Percentiles rank a stretch among this genome's conserved stretches.
These are phyloP conservation scores for Octonoba sinensis DNA, from an alignment of 2,888 invertebrate genomes.

Conservation along the genomic window DNA sequence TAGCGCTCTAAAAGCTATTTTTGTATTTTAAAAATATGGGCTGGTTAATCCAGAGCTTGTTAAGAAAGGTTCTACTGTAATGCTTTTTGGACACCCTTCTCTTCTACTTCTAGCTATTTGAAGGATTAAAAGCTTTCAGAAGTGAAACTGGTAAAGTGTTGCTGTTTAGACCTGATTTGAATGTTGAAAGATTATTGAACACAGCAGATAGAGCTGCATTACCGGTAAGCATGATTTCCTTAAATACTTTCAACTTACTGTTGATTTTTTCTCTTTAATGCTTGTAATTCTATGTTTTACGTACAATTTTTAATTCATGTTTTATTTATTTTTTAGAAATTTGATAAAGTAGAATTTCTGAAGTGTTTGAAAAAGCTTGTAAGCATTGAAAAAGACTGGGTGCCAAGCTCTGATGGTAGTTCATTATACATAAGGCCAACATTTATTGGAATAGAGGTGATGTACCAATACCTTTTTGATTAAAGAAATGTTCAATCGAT, in stretches of 20 bases:
- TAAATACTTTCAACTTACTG: not conserved
- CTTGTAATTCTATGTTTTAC: too few relatives aligned
- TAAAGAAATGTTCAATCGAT: too few relatives aligned
- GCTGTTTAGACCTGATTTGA: conserved; percentile 93
- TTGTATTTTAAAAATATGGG: too few relatives aligned
- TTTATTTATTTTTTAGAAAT: conserved; percentile 74
- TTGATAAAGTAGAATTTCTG: conserved; percentile 87
- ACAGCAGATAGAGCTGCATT: conserved; percentile 89
- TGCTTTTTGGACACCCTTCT: too few relatives aligned
- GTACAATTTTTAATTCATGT: too few relatives aligned
- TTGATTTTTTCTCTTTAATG: not conserved
- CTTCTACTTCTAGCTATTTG: conserved; percentile 77
- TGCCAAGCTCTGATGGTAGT: conserved; percentile 86
- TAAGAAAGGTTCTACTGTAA: too few relatives aligned
- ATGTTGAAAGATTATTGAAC: conserved; percentile 92
- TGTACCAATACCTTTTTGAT: conserved; percentile 69
- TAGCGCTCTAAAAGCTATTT: too few relatives aligned
- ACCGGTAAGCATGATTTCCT: conserved; percentile 75
- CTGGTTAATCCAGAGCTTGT: too few relatives aligned
- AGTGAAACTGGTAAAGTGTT: conserved; percentile 92
- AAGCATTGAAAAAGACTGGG: conserved; percentile 96
- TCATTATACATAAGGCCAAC: conserved; percentile 97
- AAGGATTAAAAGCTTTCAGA: conserved; percentile 97
- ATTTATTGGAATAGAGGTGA: conserved; percentile 89
- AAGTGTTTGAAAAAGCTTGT: conserved; percentile 87